A percentile compares a stretch with the other conserved stretches of the same genome.
Conservation (phyloP, 2,113 vertebrate species). For the Columbina picui region DNA sequence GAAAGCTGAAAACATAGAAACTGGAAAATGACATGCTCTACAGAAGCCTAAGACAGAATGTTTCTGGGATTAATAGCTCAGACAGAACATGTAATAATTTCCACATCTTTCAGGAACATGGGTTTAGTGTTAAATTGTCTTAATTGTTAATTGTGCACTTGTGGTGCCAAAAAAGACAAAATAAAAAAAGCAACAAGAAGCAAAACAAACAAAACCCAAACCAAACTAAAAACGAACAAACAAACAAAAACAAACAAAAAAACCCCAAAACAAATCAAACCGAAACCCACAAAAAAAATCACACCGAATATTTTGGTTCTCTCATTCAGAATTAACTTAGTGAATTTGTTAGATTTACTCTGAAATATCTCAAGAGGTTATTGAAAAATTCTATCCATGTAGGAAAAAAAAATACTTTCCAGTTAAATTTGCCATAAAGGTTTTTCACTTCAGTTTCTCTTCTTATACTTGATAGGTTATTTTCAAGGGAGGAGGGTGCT, state of each 20-base stretch:
- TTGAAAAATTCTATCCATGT: constrained; percentile 43
- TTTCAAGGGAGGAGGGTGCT: neutral
- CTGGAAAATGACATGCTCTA: constrained; percentile 55
- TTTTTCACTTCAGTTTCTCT: neutral
- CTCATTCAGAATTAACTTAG: constrained; percentile 43
- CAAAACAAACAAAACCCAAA: too few relatives aligned
- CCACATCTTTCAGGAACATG: constrained; percentile 49
- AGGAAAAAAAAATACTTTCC: constrained; percentile 56
- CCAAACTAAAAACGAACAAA: too few relatives aligned
- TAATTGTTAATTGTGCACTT: constrained; percentile 24
- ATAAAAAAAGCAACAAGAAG: too few relatives aligned
- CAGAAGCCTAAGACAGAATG: constrained; percentile 26
- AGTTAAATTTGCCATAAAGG: constrained; percentile 58
- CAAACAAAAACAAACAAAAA: too few relatives aligned
- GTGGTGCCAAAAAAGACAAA: neutral
- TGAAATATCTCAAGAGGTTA: constrained; percentile 55
- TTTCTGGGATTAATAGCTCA: constrained; percentile 61
- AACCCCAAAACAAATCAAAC: too few relatives aligned
- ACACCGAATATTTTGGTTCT: constrained; percentile 16
- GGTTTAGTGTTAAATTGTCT: constrained; percentile 26
- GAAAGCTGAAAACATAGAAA: constrained; percentile 59
- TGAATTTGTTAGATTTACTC: constrained; percentile 53
- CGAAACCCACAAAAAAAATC: too few relatives aligned
- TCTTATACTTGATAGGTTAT: constrained; percentile 24
- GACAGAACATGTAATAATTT: constrained; percentile 73